A percentile compares a stretch with the other conserved stretches of the same genome.
These are phyloP conservation scores for Ptyas mucosa DNA, from an alignment of 2,113 vertebrate species.

Conservation along the genomic window DNA sequence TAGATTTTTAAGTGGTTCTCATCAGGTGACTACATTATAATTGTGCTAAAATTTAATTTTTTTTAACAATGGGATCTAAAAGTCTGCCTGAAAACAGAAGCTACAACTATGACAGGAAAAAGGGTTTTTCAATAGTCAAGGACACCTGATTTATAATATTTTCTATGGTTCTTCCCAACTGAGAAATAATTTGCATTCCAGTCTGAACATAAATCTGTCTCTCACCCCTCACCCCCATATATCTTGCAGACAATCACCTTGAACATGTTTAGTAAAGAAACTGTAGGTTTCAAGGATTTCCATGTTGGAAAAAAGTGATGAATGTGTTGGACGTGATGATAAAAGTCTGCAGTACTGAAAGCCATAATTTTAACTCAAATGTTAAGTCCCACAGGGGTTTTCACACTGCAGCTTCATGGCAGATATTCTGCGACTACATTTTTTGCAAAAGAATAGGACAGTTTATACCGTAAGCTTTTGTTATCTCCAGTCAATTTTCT, in stretches of 20 bases:
- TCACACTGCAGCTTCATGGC: neutral
- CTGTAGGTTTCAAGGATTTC: accelerated
- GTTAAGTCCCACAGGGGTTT: neutral
- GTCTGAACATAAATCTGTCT: conserved; percentile 20
- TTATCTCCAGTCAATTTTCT: neutral
- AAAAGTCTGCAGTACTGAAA: neutral
- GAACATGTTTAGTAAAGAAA: neutral
- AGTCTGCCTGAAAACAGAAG: neutral
- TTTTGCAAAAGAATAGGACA: neutral
- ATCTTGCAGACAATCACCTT: neutral
- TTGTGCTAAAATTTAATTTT: neutral
- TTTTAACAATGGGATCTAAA: neutral
- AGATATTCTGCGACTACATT: neutral
- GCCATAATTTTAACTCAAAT: neutral
- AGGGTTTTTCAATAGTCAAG: neutral
- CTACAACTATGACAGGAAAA: neutral
- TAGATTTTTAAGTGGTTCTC: neutral
- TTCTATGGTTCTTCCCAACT: conserved; percentile 7
- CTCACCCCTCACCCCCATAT: neutral
- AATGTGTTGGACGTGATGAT: neutral
- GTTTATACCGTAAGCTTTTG: neutral
- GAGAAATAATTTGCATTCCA: neutral
- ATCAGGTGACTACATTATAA: neutral
- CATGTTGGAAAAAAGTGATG: neutral
- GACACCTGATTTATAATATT: neutral